Base-by-base conservation (phyloP, 2,113 vertebrate species). In the Hiodon tergisus region DNA sequence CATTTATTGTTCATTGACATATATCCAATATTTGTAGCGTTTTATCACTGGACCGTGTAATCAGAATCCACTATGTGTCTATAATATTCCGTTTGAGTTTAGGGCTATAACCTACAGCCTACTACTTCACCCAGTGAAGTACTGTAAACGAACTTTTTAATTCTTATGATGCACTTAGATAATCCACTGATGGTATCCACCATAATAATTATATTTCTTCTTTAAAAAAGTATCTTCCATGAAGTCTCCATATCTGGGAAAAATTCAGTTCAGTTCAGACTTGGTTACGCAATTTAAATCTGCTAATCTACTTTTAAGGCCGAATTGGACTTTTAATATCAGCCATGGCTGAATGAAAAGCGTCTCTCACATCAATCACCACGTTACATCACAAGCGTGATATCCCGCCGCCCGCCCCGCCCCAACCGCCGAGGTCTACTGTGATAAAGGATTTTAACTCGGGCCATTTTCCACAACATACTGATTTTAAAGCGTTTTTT, bases 351-450 rank as follows among this genome's bases (percentile, higher is more conserved):
- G 58, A 59, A 71, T 67, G 51, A 70, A 57, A 68, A 57, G 48
- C 17, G 65, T 14, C 73, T 59, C 65, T 67, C 63, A 75, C 65
- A 67, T 59, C 73, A 75, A 68, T 75, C 72, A 73, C 61, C 73
- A 59, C 65, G 46, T 68, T 59, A 57, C 73, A 75, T 75, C 73
- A 75, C 53, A 75, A 75, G 73, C 73, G 58, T 16, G 17, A 48
- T 59, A 53, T 50, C n/a, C 61, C 72, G 51, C n/a, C 51, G 0
- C 69, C 72, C 51, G 11, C 61, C 51, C 10, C 61, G 50, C 69
- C 55, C 58, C 52, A 46, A n/a, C 16, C 14, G 16, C 61, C 72
- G 2, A 31, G 16, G 53, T 47, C 31, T 52, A 61, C 51, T 17
- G 11, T 53, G 54, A 14, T 68, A 68, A 58, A 63, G 73, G 47